Evolutionary conservation across 2,888 invertebrate genomes (phyloP).

Genomic region (Timema podura): DNA sequence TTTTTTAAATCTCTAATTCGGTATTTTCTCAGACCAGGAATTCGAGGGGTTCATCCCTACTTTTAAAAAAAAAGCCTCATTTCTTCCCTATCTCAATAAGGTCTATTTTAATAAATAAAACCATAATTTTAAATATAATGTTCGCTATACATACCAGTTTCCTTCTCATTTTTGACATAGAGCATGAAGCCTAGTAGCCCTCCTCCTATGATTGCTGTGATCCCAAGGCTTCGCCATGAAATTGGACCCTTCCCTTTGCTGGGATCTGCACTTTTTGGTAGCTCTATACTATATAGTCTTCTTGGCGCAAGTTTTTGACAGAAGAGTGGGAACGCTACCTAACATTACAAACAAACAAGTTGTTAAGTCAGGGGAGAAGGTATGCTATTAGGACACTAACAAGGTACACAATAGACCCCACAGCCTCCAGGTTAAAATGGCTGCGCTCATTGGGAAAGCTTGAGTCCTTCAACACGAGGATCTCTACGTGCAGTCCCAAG

Average conservation of each 20-base stretch:
- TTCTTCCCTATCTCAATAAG: no score
- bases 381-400: no score
- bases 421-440: no score
- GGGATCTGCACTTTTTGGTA: neutral
- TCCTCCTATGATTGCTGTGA: conserved; percentile 63
- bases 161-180: conserved; percentile 77
- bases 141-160: conserved; percentile 51
- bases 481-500: no score
- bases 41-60: neutral
- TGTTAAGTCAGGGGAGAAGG: no score
- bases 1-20: no score
- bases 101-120: neutral
- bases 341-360: neutral
- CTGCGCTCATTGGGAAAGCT: no score
- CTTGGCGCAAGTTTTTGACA: conserved; percentile 46
- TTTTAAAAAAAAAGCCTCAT: neutral
- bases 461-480: no score
- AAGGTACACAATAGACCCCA: no score
- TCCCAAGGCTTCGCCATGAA: conserved; percentile 74
- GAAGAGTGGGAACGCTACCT: conserved; percentile 53
- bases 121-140: neutral
- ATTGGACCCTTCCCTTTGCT: conserved; percentile 54
- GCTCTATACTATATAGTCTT: conserved; percentile 34
- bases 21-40: no score
- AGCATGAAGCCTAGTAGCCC: conserved; percentile 66